Percentiles rank a stretch among this genome's conserved stretches.
Evolutionary conservation across 92 coral and sea anemone species (phyloP).

Genomic region (Palythoa heliodiscus): DNA sequence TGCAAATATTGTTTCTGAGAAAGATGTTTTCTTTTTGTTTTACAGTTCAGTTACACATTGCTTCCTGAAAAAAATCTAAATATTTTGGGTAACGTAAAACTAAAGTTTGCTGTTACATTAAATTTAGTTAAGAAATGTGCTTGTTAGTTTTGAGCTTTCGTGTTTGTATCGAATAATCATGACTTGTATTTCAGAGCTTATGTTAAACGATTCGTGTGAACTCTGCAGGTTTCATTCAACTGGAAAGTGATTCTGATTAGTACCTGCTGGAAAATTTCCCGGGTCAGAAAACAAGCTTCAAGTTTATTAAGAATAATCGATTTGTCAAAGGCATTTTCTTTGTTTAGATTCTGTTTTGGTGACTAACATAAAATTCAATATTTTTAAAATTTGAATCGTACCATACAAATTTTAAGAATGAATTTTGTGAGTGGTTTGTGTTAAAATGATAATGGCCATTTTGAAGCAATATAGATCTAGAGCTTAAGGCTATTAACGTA

Average conservation of each 20-base stretch:
- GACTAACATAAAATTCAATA: background rate
- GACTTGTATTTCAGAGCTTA: background rate
- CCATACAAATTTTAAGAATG: background rate
- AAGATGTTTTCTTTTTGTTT: background rate
- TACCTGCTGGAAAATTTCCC: constrained; percentile 32
- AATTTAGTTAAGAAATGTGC: too few relatives aligned
- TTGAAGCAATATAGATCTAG: too few relatives aligned
- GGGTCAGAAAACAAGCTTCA: constrained; percentile 27
- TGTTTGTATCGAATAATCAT: too few relatives aligned
- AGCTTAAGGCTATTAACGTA: too few relatives aligned
- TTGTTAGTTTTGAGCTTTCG: too few relatives aligned
- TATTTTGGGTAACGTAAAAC: background rate
- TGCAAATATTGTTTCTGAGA: background rate
- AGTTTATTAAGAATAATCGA: background rate
- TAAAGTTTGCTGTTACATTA: too few relatives aligned
- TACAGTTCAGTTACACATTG: too few relatives aligned
- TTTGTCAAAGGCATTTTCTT: background rate
- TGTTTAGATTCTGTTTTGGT: constrained; percentile 1
- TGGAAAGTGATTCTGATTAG: background rate
- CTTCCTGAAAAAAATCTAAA: background rate
- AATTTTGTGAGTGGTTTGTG: background rate
- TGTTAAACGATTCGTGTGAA: constrained; percentile 28
- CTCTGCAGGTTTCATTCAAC: constrained; percentile 20
- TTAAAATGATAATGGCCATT: too few relatives aligned
- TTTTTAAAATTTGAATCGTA: background rate